phyloP scores from a whole-genome alignment of 2,797 vertebrate species.

The Macrochelys suwanniensis region DNA sequence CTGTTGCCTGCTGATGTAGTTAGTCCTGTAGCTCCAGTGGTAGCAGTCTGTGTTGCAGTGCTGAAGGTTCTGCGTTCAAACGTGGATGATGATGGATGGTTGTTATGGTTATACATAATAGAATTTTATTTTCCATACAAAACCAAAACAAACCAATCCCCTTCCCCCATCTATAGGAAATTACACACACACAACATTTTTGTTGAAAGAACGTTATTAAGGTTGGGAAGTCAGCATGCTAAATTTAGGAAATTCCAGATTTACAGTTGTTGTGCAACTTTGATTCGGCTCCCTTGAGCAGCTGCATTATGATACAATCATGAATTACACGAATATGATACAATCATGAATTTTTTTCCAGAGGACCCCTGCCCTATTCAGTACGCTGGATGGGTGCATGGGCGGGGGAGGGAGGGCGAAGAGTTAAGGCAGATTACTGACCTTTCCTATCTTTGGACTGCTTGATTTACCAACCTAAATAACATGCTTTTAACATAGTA shows the following conservation, averaged over 20 bases:
- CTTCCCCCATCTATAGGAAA: not conserved
- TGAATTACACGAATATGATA: not conserved
- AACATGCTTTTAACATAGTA: not conserved
- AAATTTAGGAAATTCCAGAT: not conserved
- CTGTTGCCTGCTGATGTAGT: not conserved
- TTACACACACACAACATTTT: not conserved
- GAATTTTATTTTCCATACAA: not conserved
- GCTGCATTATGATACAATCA: not conserved
- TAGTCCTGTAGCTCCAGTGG: not conserved
- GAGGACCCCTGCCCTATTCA: not conserved
- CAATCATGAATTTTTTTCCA: not conserved
- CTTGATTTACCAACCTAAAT: fast-evolving
- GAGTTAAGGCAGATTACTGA: not conserved
- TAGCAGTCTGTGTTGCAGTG: not conserved
- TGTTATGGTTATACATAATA: not conserved
- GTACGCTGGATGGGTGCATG: not conserved
- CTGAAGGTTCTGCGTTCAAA: not conserved
- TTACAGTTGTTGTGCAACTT: not conserved
- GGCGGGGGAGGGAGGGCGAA: not conserved
- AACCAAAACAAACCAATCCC: not conserved
- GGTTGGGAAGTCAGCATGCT: not conserved
- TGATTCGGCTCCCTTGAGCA: not conserved
- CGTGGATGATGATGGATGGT: not conserved
- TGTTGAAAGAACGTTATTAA: not conserved
- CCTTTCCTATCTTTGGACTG: not conserved